Evolutionary conservation across 2,888 invertebrate genomes (phyloP).

Genomic region (Apotomis betuletana): DNA sequence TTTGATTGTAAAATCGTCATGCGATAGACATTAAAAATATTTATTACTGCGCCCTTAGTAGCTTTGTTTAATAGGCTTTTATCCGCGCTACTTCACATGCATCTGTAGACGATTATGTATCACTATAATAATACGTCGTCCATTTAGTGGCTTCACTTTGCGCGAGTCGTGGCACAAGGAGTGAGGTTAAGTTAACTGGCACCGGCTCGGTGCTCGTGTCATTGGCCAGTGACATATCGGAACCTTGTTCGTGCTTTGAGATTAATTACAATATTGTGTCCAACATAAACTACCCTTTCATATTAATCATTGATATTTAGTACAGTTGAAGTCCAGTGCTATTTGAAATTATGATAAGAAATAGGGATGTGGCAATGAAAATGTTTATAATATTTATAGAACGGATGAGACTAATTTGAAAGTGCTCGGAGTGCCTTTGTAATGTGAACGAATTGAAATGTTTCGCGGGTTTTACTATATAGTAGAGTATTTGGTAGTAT

Average conservation of each 20-base stretch:
- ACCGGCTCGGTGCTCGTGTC: background rate
- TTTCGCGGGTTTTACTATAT: slow-evolving; percentile 29
- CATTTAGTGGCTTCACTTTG: background rate
- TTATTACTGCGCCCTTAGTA: too few relatives aligned
- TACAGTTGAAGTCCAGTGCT: slow-evolving; percentile 47
- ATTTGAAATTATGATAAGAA: slow-evolving; percentile 46
- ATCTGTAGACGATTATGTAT: too few relatives aligned
- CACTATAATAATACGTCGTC: too few relatives aligned
- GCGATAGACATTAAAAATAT: too few relatives aligned
- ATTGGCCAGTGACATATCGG: slow-evolving; percentile 42
- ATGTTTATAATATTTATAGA: slow-evolving; percentile 46
- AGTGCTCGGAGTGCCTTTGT: slow-evolving; percentile 69
- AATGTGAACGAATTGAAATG: slow-evolving; percentile 55
- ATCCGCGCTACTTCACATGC: too few relatives aligned
- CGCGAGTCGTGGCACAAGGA: background rate
- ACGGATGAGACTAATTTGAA: slow-evolving; percentile 50
- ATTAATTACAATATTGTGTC: slow-evolving; percentile 4
- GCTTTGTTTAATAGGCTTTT: too few relatives aligned
- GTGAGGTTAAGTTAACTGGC: background rate
- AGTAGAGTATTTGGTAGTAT: slow-evolving; percentile 62
- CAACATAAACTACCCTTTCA: slow-evolving; percentile 20
- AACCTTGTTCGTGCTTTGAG: slow-evolving; percentile 35
- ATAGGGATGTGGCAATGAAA: slow-evolving; percentile 56
- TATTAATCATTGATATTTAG: slow-evolving; percentile 38
- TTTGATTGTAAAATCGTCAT: too few relatives aligned